These are phyloP conservation scores for Gallinago solitaria DNA, from an alignment of 2,797 vertebrate genomes.

Conservation along the genomic window DNA sequence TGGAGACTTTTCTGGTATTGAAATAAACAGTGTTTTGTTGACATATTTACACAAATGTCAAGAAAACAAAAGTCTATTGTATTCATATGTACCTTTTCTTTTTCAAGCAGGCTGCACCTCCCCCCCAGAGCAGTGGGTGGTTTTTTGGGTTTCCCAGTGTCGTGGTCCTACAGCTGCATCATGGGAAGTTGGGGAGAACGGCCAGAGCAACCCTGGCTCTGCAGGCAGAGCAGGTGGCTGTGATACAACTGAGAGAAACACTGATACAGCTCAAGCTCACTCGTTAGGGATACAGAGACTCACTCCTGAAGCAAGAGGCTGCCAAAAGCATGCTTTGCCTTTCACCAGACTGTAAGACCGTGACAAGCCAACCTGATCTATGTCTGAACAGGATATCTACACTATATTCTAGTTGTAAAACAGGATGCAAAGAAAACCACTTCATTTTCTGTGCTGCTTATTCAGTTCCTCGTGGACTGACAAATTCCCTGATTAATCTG, in stretches of 20 bases:
- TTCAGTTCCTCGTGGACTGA: not conserved
- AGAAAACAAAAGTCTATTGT: not conserved
- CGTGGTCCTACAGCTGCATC: fast-evolving
- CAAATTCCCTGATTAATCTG: not conserved
- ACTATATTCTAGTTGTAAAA: not conserved
- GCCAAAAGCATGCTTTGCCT: not conserved
- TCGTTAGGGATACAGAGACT: too few relatives aligned
- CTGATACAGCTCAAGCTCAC: not conserved
- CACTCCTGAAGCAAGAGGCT: not conserved
- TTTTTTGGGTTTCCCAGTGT: not conserved
- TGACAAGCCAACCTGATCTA: not conserved
- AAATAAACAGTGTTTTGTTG: not conserved
- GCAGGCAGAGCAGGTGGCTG: not conserved
- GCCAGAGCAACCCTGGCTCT: not conserved
- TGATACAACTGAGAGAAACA: not conserved
- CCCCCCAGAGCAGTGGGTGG: fast-evolving
- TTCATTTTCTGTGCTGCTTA: not conserved
- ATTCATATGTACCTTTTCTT: not conserved
- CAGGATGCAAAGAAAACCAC: not conserved
- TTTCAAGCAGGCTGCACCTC: not conserved
- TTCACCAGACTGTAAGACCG: not conserved
- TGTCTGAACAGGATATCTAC: not conserved
- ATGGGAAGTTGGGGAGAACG: not conserved
- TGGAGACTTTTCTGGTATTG: not conserved
- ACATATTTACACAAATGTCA: not conserved